Percentiles rank a stretch among this genome's conserved stretches.
Evolutionary conservation across 92 coral and sea anemone species (phyloP).

Genomic region (Muricea muricata): DNA sequence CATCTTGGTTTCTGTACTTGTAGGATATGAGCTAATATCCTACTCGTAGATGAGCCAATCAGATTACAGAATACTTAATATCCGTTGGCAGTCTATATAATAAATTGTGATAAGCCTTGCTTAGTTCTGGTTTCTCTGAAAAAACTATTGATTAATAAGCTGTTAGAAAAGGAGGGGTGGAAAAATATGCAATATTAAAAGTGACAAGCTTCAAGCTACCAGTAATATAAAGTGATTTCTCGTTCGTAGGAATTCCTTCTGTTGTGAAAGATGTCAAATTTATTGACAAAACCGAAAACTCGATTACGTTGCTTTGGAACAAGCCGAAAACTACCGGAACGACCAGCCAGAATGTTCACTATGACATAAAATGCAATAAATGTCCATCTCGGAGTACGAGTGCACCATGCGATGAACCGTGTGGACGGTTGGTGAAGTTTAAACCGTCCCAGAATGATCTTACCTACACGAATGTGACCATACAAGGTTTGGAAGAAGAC

Average conservation of each 20-base stretch:
- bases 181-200: too few relatives aligned
- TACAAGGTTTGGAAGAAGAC: conserved; percentile 57
- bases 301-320: conserved; percentile 9
- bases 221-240: too few relatives aligned
- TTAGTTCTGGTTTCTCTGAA: too few relatives aligned
- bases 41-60: too few relatives aligned
- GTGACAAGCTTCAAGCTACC: too few relatives aligned
- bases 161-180: too few relatives aligned
- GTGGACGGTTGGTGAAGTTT: conserved; percentile 47
- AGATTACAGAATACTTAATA: too few relatives aligned
- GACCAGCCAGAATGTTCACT: neutral
- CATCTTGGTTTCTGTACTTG: too few relatives aligned
- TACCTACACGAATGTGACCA: conserved; percentile 52
- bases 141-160: too few relatives aligned
- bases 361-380: conserved; percentile 68
- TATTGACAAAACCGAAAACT: neutral
- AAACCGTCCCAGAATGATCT: conserved; percentile 58
- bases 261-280: neutral
- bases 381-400: conserved; percentile 59
- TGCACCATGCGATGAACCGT: conserved; percentile 50
- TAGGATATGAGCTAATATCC: too few relatives aligned
- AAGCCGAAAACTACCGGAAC: neutral
- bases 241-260: conserved; percentile 16
- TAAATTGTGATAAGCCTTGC: too few relatives aligned
- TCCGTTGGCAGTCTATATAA: too few relatives aligned